phyloP scores from a whole-genome alignment of 2,113 vertebrate species.

The Lethenteron camtschaticum region DNA sequence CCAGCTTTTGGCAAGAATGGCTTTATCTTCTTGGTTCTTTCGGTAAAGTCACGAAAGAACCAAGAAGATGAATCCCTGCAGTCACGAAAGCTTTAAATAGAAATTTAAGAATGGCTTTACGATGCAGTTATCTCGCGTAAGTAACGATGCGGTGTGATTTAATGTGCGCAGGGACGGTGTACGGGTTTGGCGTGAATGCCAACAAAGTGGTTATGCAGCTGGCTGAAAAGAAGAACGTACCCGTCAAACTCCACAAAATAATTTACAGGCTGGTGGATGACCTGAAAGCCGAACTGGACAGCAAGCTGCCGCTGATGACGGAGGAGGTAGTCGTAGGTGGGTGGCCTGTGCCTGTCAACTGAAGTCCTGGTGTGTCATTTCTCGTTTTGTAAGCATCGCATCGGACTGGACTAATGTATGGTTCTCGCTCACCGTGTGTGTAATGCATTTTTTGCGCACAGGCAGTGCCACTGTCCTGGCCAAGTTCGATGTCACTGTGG shows the following conservation, averaged over 20 bases:
- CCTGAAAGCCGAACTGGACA: slow-evolving; percentile 46
- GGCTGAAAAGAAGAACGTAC: slow-evolving; percentile 38
- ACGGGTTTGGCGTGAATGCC: slow-evolving; percentile 57
- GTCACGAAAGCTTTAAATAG: no score
- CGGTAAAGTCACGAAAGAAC: no score
- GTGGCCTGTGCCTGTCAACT: slow-evolving; percentile 6
- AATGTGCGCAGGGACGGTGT: slow-evolving; percentile 37
- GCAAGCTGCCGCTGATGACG: slow-evolving; percentile 23
- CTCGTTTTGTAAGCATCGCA: background rate
- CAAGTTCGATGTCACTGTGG: slow-evolving; percentile 42
- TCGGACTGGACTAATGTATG: background rate
- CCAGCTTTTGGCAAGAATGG: background rate
- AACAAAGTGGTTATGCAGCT: slow-evolving; percentile 29
- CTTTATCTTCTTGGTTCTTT: slow-evolving; percentile 1
- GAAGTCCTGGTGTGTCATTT: background rate
- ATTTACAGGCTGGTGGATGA: slow-evolving; percentile 70
- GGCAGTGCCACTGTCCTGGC: slow-evolving; percentile 55
- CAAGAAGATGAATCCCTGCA: no score
- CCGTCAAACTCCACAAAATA: slow-evolving; percentile 42
- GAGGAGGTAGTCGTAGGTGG: slow-evolving; percentile 35
- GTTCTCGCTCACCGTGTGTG: background rate
- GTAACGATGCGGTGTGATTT: background rate
- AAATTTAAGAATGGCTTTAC: slow-evolving; percentile 3
- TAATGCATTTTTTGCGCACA: slow-evolving; percentile 15
- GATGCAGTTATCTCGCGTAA: slow-evolving; percentile 8